Conservation (phyloP, 2,888 invertebrate species). For the Stenodera caucasica region DNA sequence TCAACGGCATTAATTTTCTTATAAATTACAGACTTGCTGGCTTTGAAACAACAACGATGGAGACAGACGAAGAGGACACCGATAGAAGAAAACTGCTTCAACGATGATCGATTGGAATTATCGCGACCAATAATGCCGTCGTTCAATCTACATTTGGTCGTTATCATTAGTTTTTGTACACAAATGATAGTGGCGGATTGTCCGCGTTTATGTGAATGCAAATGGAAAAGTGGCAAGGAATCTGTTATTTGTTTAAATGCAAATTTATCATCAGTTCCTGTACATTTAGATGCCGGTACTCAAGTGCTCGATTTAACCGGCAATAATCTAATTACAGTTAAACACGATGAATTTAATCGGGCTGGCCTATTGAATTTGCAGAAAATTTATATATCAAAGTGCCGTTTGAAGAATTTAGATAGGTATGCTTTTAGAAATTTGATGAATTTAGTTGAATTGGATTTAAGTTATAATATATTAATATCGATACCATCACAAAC, state of each 20-base stretch:
- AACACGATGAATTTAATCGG: constrained; percentile 72
- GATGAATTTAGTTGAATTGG: constrained; percentile 79
- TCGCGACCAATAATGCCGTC: constrained; percentile 30
- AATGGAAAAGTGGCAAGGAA: constrained; percentile 87
- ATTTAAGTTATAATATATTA: constrained; percentile 74
- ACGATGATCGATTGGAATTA: neutral
- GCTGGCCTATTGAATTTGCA: constrained; percentile 79
- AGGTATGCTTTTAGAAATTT: constrained; percentile 75
- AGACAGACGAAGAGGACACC: constrained; percentile 47
- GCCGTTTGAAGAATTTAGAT: constrained; percentile 69
- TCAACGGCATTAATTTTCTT: neutral
- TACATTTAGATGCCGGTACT: constrained; percentile 74
- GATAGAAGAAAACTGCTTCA: constrained; percentile 31
- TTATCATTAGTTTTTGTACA: constrained; percentile 51
- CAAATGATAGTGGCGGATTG: constrained; percentile 63
- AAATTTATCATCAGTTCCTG: constrained; percentile 73
- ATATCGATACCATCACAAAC: constrained; percentile 70
- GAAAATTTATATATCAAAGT: constrained; percentile 73
- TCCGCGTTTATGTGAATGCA: constrained; percentile 80
- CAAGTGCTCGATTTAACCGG: constrained; percentile 78
- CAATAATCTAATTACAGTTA: constrained; percentile 69
- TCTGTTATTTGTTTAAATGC: constrained; percentile 78
- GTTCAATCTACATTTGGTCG: constrained; percentile 35
- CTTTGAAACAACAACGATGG: constrained; percentile 37
- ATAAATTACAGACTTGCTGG: neutral